Evolutionary conservation across 2,888 invertebrate genomes (phyloP).

Genomic region (Glyphotaelius pellucidus): DNA sequence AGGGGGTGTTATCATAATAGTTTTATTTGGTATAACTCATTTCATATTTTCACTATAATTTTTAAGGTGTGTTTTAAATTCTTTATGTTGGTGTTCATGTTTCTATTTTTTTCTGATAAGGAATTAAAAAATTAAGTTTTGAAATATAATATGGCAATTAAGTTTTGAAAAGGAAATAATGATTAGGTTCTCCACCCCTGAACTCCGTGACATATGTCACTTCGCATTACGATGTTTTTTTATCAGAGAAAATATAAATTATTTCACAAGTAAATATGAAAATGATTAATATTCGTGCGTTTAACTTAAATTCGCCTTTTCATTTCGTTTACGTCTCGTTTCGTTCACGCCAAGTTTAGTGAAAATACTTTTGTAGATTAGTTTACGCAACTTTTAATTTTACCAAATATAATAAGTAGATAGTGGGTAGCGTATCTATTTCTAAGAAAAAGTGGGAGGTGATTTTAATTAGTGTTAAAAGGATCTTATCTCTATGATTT

Average conservation of each 20-base stretch:
- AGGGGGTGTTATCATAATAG: too few relatives aligned
- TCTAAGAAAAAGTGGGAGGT: too few relatives aligned
- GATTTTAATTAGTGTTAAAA: too few relatives aligned
- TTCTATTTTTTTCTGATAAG: too few relatives aligned
- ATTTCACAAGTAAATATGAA: background rate
- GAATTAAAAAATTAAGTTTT: too few relatives aligned
- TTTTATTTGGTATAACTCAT: too few relatives aligned
- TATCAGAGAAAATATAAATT: background rate
- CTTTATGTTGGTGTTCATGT: too few relatives aligned
- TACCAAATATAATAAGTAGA: too few relatives aligned
- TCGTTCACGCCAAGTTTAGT: background rate
- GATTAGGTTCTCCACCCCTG: background rate
- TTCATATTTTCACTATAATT: too few relatives aligned
- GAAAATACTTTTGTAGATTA: background rate
- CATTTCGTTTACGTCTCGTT: background rate
- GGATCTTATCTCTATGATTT: too few relatives aligned
- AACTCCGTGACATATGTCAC: constrained; percentile 13
- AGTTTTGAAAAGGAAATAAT: background rate
- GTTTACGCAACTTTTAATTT: background rate
- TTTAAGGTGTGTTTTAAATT: too few relatives aligned
- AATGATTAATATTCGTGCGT: background rate
- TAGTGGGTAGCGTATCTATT: too few relatives aligned
- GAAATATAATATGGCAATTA: background rate
- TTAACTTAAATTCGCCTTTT: background rate
- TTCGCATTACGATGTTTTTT: constrained; percentile 23